Base-by-base conservation (phyloP, 2,888 invertebrate genomes). In the Saturnia japonica region DNA sequence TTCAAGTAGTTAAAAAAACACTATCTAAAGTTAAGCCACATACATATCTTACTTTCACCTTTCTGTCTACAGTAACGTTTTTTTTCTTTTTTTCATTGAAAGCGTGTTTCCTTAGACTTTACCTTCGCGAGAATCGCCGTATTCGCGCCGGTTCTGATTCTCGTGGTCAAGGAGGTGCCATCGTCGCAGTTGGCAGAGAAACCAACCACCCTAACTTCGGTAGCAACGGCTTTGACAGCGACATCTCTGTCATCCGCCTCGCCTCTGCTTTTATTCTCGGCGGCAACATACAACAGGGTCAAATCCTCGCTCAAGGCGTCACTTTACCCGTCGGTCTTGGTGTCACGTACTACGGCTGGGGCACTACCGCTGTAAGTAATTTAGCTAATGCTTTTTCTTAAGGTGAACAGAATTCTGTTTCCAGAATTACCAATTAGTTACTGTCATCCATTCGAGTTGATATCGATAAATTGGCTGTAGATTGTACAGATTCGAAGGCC, bases 81-180 rank as follows among this genome's bases (percentile, higher is more conserved):
- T n/a, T n/a, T n/a, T n/a, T n/a, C n/a, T n/a, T n/a, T n/a, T n/a
- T n/a, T n/a, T n/a, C 22, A 2, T 14, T 47, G 9, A 25, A 60
- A 68, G 16, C 1, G 68, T n/a, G 16, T 4, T 51, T 74, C 75
- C 62, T 64, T 74, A 80, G 78, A 1, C 12, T 54, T 16, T 79
- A 70, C 72, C 11, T 62, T 0, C 45, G 67, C 11, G 22, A 28
- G 9, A 69, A 22, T 34, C 74, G 76, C 11, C 80, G 81, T n/a
- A 71, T 82, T 70, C 75, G 80, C n/a, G 83, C 79, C 9, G 83
- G 83, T 8, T 25, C 80, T 12, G 72, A 75, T 0, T 34, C 51
- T 67, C 75, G 79, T 0, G 77, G 77, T 40, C 69, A 40, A 0
- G 78, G 70, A 0, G 83, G 83, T 1, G 9, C 34, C 1, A 45